Base-by-base conservation (phyloP, 2,113 vertebrate species). In the Chamaea fasciata region DNA sequence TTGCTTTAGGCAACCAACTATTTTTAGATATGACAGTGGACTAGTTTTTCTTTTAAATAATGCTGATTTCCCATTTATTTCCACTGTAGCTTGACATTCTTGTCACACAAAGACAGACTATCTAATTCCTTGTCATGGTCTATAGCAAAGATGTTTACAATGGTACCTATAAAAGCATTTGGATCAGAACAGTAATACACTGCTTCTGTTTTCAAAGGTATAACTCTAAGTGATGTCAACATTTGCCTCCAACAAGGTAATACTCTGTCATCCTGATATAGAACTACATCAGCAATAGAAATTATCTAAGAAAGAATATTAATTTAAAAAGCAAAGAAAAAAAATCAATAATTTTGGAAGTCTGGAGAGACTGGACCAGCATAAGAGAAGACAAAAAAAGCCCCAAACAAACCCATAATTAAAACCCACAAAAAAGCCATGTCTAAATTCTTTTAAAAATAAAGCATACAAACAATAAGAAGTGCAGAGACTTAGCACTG, bases 31-130 rank as follows among this genome's bases (percentile, higher is more conserved):
- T 57, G 23, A 69, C 19, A 84, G 14, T 47, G 59, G 74, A n/a
- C 85, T 68, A 35, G 24, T 83, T 91, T 95, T 95, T 50, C 18
- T 35, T 42, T 76, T 89, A 91, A 95, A 88, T 92, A 76, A 77
- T 80, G 35, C 17, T 89, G 50, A 52, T 88, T 96, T 94, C 41
- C 33, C 27, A 86, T 70, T 77, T 74, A 42, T 79, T 74, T 95
- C 27, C 47, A 73, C 42, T 35, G 19, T 44, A 74, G 30, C 42
- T 79, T 95, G 86, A 85, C 47, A 79, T 80, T 67, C 31, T 53
- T 88, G 64, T 79, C 75, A 94, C 20, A 73, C 47, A 79, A 92
- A 90, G 90, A 71, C 28, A 94, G n/a, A 90, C 50, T 91, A 50
- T 63, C 44, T 52, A 82, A 73, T 92, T 95, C 91, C 76, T 81